phyloP scores from a whole-genome alignment of 2,888 invertebrate species.

The Eugnorisma glareosa region DNA sequence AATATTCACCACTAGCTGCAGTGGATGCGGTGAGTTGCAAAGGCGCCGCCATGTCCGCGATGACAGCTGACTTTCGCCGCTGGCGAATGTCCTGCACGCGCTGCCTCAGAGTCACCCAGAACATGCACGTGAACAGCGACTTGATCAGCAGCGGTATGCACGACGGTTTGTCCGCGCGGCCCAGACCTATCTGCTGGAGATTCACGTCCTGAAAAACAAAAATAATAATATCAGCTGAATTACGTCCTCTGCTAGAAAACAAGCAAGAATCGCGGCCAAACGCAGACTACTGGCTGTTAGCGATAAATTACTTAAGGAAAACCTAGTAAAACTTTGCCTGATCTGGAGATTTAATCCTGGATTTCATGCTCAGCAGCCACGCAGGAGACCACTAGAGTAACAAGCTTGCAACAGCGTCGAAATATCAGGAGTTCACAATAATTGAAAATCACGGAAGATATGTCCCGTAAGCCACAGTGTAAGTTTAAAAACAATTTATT shows the following conservation, averaged over 20 bases:
- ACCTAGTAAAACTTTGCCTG: no score
- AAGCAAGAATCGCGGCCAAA: not conserved
- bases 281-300: not conserved
- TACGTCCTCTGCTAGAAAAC: not conserved
- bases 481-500: not conserved
- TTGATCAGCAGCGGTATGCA: constrained; percentile 95
- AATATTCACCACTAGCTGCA: constrained; percentile 90
- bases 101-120: constrained; percentile 98
- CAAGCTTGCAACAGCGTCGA: not conserved
- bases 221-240: not conserved
- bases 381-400: not conserved
- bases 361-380: not conserved
- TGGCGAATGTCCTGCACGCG: constrained; percentile 95
- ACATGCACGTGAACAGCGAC: constrained; percentile 97
- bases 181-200: constrained; percentile 95
- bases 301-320: no score
- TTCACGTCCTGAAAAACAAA: constrained; percentile 91
- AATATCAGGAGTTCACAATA: not conserved
- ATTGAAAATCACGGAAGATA: not conserved
- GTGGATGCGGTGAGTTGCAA: constrained; percentile 94
- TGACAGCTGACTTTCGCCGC: constrained; percentile 91
- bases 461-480: not conserved
- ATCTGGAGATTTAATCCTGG: not conserved
- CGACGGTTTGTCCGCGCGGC: constrained; percentile 91
- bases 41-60: constrained; percentile 95